phyloP scores from a whole-genome alignment of 2,113 vertebrate species.

The Amphilophus citrinellus region DNA sequence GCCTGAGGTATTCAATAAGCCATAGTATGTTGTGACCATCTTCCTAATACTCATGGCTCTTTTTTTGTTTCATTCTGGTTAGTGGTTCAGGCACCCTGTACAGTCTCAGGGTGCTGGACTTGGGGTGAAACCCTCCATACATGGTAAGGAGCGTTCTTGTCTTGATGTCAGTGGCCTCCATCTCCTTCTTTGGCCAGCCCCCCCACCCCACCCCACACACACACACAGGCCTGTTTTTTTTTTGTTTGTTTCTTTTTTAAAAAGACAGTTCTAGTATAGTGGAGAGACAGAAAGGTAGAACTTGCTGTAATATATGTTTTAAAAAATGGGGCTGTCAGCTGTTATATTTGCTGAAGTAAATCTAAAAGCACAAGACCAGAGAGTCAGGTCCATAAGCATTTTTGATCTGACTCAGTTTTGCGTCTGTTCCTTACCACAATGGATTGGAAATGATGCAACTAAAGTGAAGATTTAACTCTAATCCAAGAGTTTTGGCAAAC shows the following conservation, averaged over 20 bases:
- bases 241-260: background rate
- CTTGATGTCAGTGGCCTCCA: too few relatives aligned
- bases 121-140: too few relatives aligned
- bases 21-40: too few relatives aligned
- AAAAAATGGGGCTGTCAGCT: background rate
- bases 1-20: too few relatives aligned
- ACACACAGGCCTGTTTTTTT: too few relatives aligned
- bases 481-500: conserved; percentile 9
- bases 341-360: background rate
- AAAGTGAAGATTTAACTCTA: background rate
- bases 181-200: too few relatives aligned
- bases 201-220: too few relatives aligned
- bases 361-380: background rate
- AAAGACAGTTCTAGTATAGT: background rate
- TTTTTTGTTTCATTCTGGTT: too few relatives aligned
- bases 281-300: background rate
- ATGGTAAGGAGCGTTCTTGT: too few relatives aligned
- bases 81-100: too few relatives aligned
- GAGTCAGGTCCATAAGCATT: background rate
- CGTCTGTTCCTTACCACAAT: background rate
- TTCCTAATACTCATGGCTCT: too few relatives aligned
- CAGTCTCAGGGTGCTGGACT: too few relatives aligned
- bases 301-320: background rate
- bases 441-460: background rate
- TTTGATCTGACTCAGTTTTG: background rate